A percentile compares a stretch with the other conserved stretches of the same genome.
These are phyloP conservation scores for Dicycla oo DNA, from an alignment of 2,888 invertebrate species.

Conservation along the genomic window DNA sequence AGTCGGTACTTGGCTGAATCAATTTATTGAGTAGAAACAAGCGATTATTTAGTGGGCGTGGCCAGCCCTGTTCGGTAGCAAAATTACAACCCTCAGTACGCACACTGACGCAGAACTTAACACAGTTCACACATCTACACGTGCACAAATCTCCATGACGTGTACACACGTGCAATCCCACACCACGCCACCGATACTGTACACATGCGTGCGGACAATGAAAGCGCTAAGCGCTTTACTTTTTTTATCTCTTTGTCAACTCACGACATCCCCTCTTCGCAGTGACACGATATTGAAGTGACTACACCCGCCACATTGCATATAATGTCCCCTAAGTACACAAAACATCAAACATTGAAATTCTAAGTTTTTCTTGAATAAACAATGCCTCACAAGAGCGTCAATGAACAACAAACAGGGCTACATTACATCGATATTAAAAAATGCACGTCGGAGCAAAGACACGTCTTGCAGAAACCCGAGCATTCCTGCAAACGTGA, in stretches of 20 bases:
- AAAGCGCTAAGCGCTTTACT: conserved; percentile 86
- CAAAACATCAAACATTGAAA: conserved; percentile 59
- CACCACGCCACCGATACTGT: conserved; percentile 65
- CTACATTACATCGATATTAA: conserved; percentile 31
- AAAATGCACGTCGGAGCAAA: conserved; percentile 63
- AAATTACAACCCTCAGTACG: conserved; percentile 76
- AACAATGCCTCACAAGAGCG: conserved; percentile 52
- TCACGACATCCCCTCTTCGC: conserved; percentile 72
- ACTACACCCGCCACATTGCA: conserved; percentile 47
- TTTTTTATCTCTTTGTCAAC: conserved; percentile 82
- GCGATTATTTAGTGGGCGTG: conserved; percentile 85
- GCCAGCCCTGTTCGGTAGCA: conserved; percentile 79
- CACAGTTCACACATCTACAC: conserved; percentile 52
- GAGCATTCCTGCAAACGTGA: conserved; percentile 76
- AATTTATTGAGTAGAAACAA: conserved; percentile 75
- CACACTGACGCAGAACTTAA: conserved; percentile 44
- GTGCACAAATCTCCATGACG: conserved; percentile 59
- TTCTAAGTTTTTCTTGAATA: conserved; percentile 66
- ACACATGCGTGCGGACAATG: conserved; percentile 83
- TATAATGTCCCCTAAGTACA: conserved; percentile 46
- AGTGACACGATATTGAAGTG: conserved; percentile 70
- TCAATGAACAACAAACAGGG: conserved; percentile 54
- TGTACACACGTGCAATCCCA: conserved; percentile 78
- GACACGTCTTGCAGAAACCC: conserved; percentile 72
- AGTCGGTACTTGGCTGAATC: conserved; percentile 26